Percentiles rank a stretch among this genome's conserved stretches.
Evolutionary conservation across 2,113 vertebrate genomes (phyloP).

Genomic region (Mellivora capensis): DNA sequence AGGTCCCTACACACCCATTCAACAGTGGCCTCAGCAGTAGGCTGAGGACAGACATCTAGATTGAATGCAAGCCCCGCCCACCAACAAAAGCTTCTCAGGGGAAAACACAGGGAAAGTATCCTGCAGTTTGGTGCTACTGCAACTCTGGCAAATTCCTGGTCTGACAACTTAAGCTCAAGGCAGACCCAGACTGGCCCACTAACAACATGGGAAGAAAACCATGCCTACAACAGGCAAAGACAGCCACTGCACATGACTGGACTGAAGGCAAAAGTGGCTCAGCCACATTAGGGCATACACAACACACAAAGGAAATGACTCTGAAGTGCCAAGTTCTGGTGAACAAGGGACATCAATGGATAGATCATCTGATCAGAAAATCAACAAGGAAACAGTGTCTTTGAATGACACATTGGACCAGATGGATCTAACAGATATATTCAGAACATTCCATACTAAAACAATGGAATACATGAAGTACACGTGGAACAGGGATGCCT

Average conservation of each 20-base stretch:
- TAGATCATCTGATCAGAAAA: not conserved
- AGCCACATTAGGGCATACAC: not conserved
- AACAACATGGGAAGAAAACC: not conserved
- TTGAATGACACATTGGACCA: too few relatives aligned
- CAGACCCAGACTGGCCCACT: not conserved
- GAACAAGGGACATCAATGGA: not conserved
- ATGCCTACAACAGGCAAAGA: not conserved
- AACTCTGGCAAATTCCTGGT: not conserved
- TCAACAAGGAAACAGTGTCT: not conserved
- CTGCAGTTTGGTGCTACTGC: not conserved
- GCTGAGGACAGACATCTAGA: not conserved
- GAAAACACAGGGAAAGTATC: not conserved
- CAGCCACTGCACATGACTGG: not conserved
- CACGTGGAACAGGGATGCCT: not conserved
- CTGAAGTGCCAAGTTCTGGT: not conserved
- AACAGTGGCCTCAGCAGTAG: not conserved
- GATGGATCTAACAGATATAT: too few relatives aligned
- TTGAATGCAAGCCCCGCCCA: not conserved
- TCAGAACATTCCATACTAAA: too few relatives aligned
- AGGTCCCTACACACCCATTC: not conserved
- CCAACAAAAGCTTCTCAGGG: not conserved
- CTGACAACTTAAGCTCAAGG: not conserved
- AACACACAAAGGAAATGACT: not conserved
- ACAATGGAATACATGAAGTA: not conserved
- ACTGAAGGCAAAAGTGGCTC: not conserved